phyloP scores from a whole-genome alignment of 1,140 invertebrate species.

The Elymnias hypermnestra region DNA sequence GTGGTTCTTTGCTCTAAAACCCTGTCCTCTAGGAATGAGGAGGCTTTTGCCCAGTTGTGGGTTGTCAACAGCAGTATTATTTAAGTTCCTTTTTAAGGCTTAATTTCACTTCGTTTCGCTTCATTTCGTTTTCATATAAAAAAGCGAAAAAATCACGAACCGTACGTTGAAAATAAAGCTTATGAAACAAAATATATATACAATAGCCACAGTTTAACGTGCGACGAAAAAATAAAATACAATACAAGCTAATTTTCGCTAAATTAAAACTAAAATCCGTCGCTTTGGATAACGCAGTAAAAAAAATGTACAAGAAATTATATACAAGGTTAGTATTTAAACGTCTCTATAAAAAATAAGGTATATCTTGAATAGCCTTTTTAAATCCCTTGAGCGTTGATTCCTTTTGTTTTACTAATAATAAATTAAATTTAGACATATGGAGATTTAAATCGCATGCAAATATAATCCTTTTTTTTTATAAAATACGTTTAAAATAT shows the following conservation, averaged over 20 bases:
- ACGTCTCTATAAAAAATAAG: no score
- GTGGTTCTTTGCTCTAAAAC: no score
- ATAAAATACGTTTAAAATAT: constrained; percentile 6
- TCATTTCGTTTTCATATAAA: constrained; percentile 6
- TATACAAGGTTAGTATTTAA: no score
- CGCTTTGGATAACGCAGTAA: constrained; percentile 39
- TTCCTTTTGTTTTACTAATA: no score
- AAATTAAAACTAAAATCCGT: constrained; percentile 41
- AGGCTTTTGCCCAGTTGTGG: no score
- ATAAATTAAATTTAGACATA: no score
- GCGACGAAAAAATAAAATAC: constrained; percentile 24
- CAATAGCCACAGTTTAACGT: constrained; percentile 51
- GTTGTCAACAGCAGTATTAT: no score
- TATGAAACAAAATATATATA: constrained; percentile 30
- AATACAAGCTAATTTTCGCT: constrained; percentile 35
- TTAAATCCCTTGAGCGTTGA: no score
- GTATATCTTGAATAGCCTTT: no score
- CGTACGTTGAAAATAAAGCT: constrained; percentile 35
- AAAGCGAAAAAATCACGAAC: constrained; percentile 15
- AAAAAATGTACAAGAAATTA: constrained; percentile 48
- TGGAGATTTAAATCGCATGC: not conserved
- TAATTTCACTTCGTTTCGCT: constrained; percentile 13
- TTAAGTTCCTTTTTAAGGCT: no score
- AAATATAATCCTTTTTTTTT: not conserved
- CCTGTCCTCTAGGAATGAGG: no score